A percentile compares a stretch with the other conserved stretches of the same genome.
Conservation (phyloP, 1,140 invertebrate genomes). For the Drosophila sechellia region DNA sequence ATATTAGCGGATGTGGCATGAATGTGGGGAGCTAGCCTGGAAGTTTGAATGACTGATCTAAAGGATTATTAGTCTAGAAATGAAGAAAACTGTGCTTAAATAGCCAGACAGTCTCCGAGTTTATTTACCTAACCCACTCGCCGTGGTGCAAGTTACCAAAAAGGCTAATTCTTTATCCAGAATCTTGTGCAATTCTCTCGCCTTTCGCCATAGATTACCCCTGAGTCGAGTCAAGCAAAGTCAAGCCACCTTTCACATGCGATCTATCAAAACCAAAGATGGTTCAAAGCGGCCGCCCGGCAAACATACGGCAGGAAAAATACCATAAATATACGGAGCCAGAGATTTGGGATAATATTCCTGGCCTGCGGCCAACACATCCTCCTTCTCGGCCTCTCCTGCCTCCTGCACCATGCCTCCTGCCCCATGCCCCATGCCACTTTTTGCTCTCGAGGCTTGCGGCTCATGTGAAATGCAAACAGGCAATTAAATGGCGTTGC, state of each 20-base stretch:
- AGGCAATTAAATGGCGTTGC: constrained; percentile 82
- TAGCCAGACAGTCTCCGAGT: not conserved
- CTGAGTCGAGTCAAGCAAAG: constrained; percentile 30
- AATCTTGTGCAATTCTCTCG: constrained; percentile 15
- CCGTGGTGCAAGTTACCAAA: not conserved
- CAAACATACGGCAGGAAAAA: constrained; percentile 56
- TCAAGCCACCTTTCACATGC: constrained; percentile 50
- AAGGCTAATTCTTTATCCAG: constrained; percentile 1
- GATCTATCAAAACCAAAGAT: constrained; percentile 61
- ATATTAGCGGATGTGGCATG: constrained; percentile 24
- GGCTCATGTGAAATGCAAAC: constrained; percentile 80
- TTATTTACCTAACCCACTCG: not conserved
- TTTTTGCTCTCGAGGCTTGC: constrained; percentile 3
- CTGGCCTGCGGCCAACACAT: constrained; percentile 39
- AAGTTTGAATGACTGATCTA: not conserved
- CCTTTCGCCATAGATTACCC: constrained; percentile 48
- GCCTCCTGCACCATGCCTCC: too few species aligned
- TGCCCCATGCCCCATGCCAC: not conserved
- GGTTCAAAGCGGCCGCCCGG: constrained; percentile 54
- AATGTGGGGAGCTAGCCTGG: not conserved
- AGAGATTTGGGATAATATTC: constrained; percentile 50
- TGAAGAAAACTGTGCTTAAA: not conserved
- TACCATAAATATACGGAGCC: constrained; percentile 50
- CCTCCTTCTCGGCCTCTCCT: constrained; percentile 16
- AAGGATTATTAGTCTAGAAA: not conserved